These are phyloP conservation scores for Dicyrtomina minuta DNA, from an alignment of 2,888 invertebrate genomes.

Conservation along the genomic window DNA sequence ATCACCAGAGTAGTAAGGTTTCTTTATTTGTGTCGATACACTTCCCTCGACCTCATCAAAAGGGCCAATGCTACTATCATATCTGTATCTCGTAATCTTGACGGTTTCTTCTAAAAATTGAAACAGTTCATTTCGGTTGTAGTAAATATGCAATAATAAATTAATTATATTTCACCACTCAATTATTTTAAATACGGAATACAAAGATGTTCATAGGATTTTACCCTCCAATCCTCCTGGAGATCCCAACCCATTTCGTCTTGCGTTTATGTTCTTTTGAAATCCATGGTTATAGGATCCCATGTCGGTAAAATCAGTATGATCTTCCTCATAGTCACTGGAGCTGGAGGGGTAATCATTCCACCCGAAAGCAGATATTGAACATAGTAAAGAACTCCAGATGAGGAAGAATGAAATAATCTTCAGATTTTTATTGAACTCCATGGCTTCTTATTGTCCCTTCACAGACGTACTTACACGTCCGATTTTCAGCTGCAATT, in stretches of 20 bases:
- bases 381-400: too few species aligned
- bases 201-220: too few species aligned
- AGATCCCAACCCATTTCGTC: slow-evolving; percentile 1
- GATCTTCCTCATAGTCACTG: slow-evolving; percentile 31
- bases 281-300: slow-evolving; percentile 48
- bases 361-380: neutral
- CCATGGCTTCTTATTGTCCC: neutral
- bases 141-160: too few species aligned
- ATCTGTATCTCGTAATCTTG: slow-evolving; percentile 18
- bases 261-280: slow-evolving; percentile 37
- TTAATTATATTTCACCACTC: too few species aligned
- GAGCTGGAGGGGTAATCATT: neutral
- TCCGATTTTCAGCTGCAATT: neutral
- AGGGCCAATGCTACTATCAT: neutral
- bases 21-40: slow-evolving; percentile 15
- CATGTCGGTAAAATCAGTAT: slow-evolving; percentile 50
- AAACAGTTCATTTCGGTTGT: too few species aligned
- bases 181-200: neutral
- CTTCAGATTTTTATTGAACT: neutral
- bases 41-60: neutral
- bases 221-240: slow-evolving; percentile 23
- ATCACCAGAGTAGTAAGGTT: neutral
- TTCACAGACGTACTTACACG: neutral
- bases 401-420: neutral
- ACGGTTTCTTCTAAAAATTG: slow-evolving; percentile 6